phyloP scores from a whole-genome alignment of 2,888 invertebrate genomes.

The Buathra laborator region DNA sequence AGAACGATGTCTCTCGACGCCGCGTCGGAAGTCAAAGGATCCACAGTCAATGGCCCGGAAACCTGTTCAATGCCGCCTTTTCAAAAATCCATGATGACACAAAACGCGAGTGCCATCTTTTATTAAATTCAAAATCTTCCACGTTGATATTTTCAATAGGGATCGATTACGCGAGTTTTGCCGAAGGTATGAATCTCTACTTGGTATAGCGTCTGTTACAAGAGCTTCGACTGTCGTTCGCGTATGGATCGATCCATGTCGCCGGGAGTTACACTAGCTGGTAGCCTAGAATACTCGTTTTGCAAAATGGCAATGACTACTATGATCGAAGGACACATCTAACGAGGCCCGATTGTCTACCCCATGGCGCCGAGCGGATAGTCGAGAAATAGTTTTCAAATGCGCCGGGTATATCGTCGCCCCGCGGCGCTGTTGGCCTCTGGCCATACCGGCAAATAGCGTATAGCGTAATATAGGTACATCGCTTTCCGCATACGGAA shows the following conservation, averaged over 20 bases:
- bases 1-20: not conserved
- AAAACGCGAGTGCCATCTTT: not conserved
- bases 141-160: not conserved
- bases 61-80: not conserved
- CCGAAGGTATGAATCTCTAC: not conserved
- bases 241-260: constrained; percentile 15
- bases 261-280: constrained; percentile 25
- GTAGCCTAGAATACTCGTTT: constrained; percentile 23
- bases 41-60: not conserved
- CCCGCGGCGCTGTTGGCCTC: not conserved
- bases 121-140: not conserved
- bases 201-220: not conserved
- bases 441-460: constrained; percentile 29
- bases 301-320: constrained; percentile 30
- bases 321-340: constrained; percentile 48
- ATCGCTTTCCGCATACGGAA: constrained; percentile 45
- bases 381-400: constrained; percentile 45
- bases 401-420: constrained; percentile 24
- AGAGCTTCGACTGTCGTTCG: constrained; percentile 24
- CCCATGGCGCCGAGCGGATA: constrained; percentile 41
- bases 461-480: constrained; percentile 30
- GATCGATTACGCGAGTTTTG: not conserved
- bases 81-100: not conserved
- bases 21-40: not conserved
- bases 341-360: constrained; percentile 63